A percentile compares a stretch with the other conserved stretches of the same genome.
Conservation (phyloP, 2,113 vertebrate species). For the Corythoichthys haematopterus region DNA sequence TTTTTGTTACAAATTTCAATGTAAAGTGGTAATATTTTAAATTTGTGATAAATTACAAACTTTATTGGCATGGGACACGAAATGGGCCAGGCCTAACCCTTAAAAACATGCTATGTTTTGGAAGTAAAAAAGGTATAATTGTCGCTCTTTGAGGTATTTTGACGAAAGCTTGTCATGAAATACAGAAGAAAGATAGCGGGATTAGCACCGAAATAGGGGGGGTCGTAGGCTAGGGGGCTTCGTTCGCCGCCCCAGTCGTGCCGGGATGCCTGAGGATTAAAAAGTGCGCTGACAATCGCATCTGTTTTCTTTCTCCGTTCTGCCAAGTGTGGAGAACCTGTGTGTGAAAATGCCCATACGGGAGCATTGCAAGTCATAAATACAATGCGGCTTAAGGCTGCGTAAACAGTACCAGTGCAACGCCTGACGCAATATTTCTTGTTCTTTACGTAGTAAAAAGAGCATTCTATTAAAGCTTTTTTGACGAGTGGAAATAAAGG, state of each 20-base stretch:
- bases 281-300: neutral
- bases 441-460: neutral
- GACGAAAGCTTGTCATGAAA: neutral
- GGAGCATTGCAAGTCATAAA: neutral
- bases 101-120: no score
- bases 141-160: neutral
- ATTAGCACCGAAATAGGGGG: neutral
- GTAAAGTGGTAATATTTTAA: no score
- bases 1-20: no score
- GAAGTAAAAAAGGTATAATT: neutral
- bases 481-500: neutral
- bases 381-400: neutral
- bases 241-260: neutral
- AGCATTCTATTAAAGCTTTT: neutral
- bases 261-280: constrained; percentile 4
- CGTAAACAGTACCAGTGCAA: constrained; percentile 4
- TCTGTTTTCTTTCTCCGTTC: constrained; percentile 1
- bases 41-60: no score
- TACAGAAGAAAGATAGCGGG: neutral
- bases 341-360: neutral
- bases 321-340: neutral
- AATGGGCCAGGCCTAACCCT: no score
- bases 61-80: no score
- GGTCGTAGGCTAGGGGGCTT: neutral
- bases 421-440: neutral